Evolutionary conservation across 2,888 invertebrate genomes (phyloP).

Genomic region (Biston betularia): DNA sequence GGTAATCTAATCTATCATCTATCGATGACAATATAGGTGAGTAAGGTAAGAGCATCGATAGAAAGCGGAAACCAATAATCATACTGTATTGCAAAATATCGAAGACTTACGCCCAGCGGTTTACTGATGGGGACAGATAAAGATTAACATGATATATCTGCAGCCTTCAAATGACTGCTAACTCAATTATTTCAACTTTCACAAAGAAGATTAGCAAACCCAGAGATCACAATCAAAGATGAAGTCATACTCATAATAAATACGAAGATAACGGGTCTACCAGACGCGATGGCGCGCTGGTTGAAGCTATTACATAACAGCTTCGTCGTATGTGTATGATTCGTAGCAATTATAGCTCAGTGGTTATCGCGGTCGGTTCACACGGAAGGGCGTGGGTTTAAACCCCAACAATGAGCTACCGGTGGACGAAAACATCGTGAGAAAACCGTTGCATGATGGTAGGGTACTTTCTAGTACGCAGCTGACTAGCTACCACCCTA

Average conservation of each 20-base stretch:
- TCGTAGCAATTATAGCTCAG: no score
- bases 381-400: no score
- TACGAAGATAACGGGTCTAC: constrained; percentile 55
- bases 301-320: constrained; percentile 2
- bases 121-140: background rate
- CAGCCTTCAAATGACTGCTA: constrained; percentile 3
- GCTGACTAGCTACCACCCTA: no score
- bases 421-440: background rate
- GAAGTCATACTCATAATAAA: constrained; percentile 31
- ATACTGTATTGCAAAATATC: no score
- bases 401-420: background rate
- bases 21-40: no score
- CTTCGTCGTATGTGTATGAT: no score
- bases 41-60: no score
- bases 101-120: no score
- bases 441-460: no score
- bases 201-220: constrained; percentile 21
- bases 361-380: no score
- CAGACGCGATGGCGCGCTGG: constrained; percentile 38
- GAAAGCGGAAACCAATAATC: no score
- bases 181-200: constrained; percentile 23
- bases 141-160: background rate
- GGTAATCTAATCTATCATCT: no score
- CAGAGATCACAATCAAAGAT: constrained; percentile 21
- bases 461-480: background rate